Percentiles rank a stretch among this genome's conserved stretches.
These are phyloP conservation scores for Elegia similella DNA, from an alignment of 2,888 invertebrate genomes.

Conservation along the genomic window DNA sequence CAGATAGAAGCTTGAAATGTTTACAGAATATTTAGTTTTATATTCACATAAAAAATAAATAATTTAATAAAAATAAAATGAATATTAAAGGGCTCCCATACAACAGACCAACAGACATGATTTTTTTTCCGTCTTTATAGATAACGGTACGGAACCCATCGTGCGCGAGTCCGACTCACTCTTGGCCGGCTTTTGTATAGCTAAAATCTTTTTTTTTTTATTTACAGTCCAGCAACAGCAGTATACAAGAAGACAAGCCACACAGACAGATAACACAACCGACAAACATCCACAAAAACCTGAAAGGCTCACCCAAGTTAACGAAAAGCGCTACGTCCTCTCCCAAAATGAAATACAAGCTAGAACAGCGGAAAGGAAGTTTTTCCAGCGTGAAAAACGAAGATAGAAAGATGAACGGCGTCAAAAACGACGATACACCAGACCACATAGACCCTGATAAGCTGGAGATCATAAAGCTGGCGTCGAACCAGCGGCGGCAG, in stretches of 20 bases:
- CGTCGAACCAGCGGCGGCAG: conserved; percentile 67
- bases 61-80: too few species aligned
- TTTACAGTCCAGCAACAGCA: conserved; percentile 64
- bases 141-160: too few species aligned
- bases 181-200: too few species aligned
- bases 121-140: too few species aligned
- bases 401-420: conserved; percentile 57
- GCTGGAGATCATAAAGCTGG: conserved; percentile 59
- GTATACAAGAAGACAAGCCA: conserved; percentile 56
- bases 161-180: too few species aligned
- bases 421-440: conserved; percentile 35
- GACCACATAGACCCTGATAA: conserved; percentile 58
- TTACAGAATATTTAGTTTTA: too few species aligned
- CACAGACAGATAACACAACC: conserved; percentile 38
- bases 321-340: conserved; percentile 73
- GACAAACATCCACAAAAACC: conserved; percentile 42
- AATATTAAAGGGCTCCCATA: too few species aligned
- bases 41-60: too few species aligned
- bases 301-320: conserved; percentile 68
- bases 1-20: too few species aligned
- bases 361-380: conserved; percentile 71
- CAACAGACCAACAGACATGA: too few species aligned
- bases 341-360: conserved; percentile 65
- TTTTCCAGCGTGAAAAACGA: conserved; percentile 38
- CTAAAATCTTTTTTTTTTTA: not conserved